Percentiles rank a stretch among this genome's conserved stretches.
phyloP scores from a whole-genome alignment of 2,888 invertebrate genomes.

The Hydrotaea diabolus region DNA sequence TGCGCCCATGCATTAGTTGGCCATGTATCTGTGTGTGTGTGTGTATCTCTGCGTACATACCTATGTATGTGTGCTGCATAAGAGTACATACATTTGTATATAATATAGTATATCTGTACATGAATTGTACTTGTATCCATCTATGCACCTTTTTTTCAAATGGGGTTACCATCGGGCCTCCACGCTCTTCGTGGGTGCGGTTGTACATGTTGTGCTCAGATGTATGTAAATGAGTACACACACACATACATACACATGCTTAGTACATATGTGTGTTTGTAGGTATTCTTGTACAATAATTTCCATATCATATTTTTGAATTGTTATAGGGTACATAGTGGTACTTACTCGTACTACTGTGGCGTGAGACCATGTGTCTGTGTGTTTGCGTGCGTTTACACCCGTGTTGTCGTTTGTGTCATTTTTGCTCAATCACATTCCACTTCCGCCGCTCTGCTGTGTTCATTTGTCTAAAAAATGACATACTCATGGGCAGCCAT shows the following conservation, averaged over 20 bases:
- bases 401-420: constrained; percentile 19
- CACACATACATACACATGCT: neutral
- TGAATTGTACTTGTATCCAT: constrained; percentile 42
- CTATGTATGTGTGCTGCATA: constrained; percentile 4
- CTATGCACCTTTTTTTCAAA: constrained; percentile 54
- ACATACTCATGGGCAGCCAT: neutral
- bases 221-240: neutral
- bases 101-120: no score
- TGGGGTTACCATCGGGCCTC: neutral
- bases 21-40: constrained; percentile 33
- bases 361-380: neutral
- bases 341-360: constrained; percentile 41
- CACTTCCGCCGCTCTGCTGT: neutral
- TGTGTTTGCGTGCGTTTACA: constrained; percentile 31
- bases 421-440: constrained; percentile 24
- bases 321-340: neutral
- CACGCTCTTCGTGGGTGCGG: neutral
- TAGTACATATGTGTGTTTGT: neutral
- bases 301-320: constrained; percentile 35
- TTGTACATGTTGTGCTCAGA: neutral
- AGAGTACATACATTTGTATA: constrained; percentile 2
- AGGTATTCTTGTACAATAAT: neutral
- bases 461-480: constrained; percentile 20
- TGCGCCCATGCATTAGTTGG: constrained; percentile 49
- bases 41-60: neutral